phyloP scores from a whole-genome alignment of 2,113 vertebrate species.

The Poeciliopsis prolifica region DNA sequence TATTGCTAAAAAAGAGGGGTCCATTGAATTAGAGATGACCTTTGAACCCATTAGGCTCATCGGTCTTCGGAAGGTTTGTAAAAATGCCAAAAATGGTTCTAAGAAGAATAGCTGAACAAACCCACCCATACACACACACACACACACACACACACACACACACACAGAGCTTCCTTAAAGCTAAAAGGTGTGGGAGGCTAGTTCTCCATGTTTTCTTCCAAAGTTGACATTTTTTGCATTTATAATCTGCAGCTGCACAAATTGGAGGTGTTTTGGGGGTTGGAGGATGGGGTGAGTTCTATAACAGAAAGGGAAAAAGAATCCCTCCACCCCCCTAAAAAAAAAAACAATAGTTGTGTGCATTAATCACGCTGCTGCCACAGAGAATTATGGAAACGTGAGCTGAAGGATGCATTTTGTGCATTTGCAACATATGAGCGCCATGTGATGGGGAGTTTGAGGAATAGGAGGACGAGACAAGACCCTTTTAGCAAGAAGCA shows the following conservation, averaged over 20 bases:
- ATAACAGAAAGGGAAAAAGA: constrained; percentile 46
- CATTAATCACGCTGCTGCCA: constrained; percentile 90
- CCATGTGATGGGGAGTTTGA: constrained; percentile 67
- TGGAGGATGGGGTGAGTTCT: constrained; percentile 5
- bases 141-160: neutral
- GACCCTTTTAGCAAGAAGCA: constrained; percentile 62
- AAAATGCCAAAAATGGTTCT: no score
- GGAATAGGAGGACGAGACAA: constrained; percentile 69
- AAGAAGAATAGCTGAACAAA: no score
- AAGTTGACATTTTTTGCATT: neutral
- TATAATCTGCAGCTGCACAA: constrained; percentile 11
- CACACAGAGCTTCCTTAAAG: constrained; percentile 26
- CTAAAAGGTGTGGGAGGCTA: constrained; percentile 52
- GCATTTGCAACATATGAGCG: constrained; percentile 77
- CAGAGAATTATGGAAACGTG: constrained; percentile 82
- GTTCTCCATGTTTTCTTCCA: constrained; percentile 18
- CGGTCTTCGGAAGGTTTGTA: no score
- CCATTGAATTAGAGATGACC: no score
- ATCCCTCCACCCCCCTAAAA: constrained; percentile 19
- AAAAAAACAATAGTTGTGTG: constrained; percentile 90
- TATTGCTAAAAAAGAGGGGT: no score
- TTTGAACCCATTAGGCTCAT: no score
- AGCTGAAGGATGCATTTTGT: constrained; percentile 80
- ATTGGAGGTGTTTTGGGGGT: constrained; percentile 38
- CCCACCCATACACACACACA: neutral